Conservation (phyloP, 2,797 vertebrate species). For the Acanthiza pusilla region DNA sequence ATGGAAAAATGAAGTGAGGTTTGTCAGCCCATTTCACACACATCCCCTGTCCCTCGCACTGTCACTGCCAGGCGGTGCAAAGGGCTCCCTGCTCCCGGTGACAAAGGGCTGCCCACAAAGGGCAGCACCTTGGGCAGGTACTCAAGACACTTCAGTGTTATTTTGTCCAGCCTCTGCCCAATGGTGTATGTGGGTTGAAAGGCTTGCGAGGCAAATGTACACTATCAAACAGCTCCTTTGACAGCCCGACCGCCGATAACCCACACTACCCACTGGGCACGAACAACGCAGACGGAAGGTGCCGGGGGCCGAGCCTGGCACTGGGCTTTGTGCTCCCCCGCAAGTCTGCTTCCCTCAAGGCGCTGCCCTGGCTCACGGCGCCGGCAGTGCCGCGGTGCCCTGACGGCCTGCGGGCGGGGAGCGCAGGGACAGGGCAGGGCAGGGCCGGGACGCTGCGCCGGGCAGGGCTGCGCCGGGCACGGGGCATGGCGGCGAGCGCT, state of each 20-base stretch:
- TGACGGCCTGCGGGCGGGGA: background rate
- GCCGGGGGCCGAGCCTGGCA: background rate
- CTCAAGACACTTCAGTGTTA: fast-evolving
- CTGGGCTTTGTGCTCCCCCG: fast-evolving
- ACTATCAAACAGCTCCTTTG: fast-evolving
- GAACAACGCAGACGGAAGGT: background rate
- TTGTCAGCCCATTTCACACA: fast-evolving
- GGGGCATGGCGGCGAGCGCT: background rate
- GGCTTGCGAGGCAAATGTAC: fast-evolving
- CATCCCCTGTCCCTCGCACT: fast-evolving
- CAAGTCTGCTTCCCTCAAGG: fast-evolving
- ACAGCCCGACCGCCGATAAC: background rate
- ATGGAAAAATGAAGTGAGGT: fast-evolving
- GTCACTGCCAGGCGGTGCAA: background rate
- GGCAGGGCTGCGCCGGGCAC: too few relatives aligned
- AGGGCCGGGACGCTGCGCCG: fast-evolving
- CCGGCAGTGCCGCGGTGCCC: background rate
- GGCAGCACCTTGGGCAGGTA: background rate
- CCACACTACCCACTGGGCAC: fast-evolving
- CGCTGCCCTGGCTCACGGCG: background rate
- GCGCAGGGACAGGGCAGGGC: background rate
- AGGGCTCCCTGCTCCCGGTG: background rate
- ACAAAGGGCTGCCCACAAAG: background rate
- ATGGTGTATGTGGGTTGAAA: fast-evolving
- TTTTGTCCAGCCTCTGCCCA: background rate